These are phyloP conservation scores for Pristis pectinata DNA, from an alignment of 2,797 vertebrate species.

Conservation along the genomic window DNA sequence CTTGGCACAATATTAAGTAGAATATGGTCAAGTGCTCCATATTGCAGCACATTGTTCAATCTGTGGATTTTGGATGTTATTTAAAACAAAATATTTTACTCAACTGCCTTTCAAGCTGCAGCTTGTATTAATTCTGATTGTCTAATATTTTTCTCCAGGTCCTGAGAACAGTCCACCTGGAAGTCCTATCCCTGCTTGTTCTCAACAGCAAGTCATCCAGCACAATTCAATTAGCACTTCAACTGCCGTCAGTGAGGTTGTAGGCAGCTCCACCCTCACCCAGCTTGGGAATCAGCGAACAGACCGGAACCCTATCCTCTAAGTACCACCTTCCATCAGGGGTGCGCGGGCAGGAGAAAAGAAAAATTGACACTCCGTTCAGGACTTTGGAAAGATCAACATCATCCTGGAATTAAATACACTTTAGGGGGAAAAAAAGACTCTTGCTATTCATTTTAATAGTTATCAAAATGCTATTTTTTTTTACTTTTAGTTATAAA, in stretches of 20 bases:
- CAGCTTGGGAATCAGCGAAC: slow-evolving; percentile 86
- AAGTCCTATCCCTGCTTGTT: slow-evolving; percentile 80
- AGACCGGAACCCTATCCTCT: slow-evolving; percentile 97
- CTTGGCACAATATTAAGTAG: not conserved
- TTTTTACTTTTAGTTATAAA: slow-evolving; percentile 66
- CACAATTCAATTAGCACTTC: slow-evolving; percentile 99
- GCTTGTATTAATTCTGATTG: slow-evolving; percentile 13
- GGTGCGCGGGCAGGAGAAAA: slow-evolving; percentile 47
- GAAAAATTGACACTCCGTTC: slow-evolving; percentile 43
- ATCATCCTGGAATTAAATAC: slow-evolving; percentile 72
- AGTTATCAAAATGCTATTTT: slow-evolving; percentile 59
- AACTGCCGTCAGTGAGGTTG: slow-evolving; percentile 72
- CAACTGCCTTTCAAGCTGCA: not conserved
- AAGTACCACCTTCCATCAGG: slow-evolving; percentile 59
- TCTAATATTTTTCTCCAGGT: slow-evolving; percentile 65
- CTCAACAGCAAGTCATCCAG: slow-evolving; percentile 98
- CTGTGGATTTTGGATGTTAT: not conserved
- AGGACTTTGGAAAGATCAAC: slow-evolving; percentile 64
- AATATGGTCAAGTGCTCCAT: not conserved
- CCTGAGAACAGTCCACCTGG: slow-evolving; percentile 91
- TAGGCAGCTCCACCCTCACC: slow-evolving; percentile 76
- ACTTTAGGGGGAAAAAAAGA: slow-evolving; percentile 57
- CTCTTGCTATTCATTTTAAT: slow-evolving; percentile 64
- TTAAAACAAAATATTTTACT: not conserved
- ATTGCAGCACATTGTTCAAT: not conserved